Percentiles rank a stretch among this genome's conserved stretches.
Conservation (phyloP, 2,113 vertebrate species). For the Dicentrarchus labrax region DNA sequence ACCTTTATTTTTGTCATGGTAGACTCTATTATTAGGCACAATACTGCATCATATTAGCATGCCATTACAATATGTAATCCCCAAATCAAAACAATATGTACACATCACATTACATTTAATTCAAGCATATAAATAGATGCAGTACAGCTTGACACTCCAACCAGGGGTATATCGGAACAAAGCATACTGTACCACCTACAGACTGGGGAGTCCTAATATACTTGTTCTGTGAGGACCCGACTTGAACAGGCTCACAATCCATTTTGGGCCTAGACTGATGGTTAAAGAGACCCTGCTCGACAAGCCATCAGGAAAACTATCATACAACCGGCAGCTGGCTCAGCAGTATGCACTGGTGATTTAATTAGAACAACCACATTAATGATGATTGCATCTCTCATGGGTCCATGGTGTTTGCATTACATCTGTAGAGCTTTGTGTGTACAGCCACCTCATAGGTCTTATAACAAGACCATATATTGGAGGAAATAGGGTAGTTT, state of each 20-base stretch:
- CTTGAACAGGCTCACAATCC: slow-evolving; percentile 40
- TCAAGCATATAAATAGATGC: slow-evolving; percentile 5
- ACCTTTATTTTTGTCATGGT: slow-evolving; percentile 39
- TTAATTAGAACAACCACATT: slow-evolving; percentile 71
- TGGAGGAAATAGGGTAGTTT: slow-evolving; percentile 53
- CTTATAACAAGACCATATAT: slow-evolving; percentile 51
- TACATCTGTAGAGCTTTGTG: slow-evolving; percentile 64
- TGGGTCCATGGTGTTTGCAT: slow-evolving; percentile 64
- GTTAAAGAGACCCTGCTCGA: slow-evolving; percentile 49
- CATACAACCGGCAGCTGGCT: slow-evolving; percentile 56
- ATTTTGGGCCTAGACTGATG: slow-evolving; percentile 55
- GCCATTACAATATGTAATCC: background rate
- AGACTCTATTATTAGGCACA: slow-evolving; percentile 24
- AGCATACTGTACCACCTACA: background rate
- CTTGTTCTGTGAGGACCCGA: slow-evolving; percentile 12
- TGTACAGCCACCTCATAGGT: slow-evolving; percentile 55
- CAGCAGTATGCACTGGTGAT: slow-evolving; percentile 67
- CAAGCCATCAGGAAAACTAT: slow-evolving; percentile 53
- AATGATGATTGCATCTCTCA: slow-evolving; percentile 71
- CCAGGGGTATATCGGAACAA: slow-evolving; percentile 10
- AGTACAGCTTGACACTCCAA: background rate
- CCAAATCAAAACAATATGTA: slow-evolving; percentile 12
- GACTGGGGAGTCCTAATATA: background rate
- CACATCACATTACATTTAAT: background rate
- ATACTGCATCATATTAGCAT: slow-evolving; percentile 15